Conservation (phyloP, 2,797 vertebrate genomes). For the Spinus olivaceus region DNA sequence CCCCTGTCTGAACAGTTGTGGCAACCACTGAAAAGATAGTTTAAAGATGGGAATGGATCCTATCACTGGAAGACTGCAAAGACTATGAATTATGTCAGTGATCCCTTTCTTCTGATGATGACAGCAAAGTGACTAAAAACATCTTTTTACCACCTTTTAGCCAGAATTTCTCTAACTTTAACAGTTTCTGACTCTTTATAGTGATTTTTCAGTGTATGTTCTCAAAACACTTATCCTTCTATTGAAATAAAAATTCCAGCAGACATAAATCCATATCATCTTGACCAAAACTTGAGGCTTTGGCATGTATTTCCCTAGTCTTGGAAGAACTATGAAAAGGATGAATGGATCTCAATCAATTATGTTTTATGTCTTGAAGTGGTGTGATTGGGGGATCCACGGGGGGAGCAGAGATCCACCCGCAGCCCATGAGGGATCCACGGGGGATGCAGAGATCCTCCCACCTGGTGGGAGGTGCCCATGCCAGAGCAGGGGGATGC, state of each 20-base stretch:
- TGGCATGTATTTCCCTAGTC: neutral
- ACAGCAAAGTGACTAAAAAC: neutral
- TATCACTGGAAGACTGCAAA: neutral
- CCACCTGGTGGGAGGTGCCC: neutral
- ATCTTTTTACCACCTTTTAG: neutral
- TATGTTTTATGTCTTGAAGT: neutral
- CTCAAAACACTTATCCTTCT: neutral
- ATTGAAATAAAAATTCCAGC: neutral
- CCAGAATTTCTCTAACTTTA: neutral
- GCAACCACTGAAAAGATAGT: neutral
- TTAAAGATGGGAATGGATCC: neutral
- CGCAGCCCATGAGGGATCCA: too few species aligned
- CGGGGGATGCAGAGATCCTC: too few species aligned
- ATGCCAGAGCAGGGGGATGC: fast-evolving
- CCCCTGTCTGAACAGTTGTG: neutral
- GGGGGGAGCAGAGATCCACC: too few species aligned
- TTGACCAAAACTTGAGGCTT: neutral
- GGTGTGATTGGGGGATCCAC: neutral
- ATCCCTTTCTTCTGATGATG: neutral
- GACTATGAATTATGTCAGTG: neutral
- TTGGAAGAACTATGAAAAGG: neutral
- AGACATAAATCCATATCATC: neutral
- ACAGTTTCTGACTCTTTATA: neutral
- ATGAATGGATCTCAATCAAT: neutral
- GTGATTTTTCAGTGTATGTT: neutral